Base-by-base conservation (phyloP, 1,140 invertebrate species). In the Musca vetustissima region DNA sequence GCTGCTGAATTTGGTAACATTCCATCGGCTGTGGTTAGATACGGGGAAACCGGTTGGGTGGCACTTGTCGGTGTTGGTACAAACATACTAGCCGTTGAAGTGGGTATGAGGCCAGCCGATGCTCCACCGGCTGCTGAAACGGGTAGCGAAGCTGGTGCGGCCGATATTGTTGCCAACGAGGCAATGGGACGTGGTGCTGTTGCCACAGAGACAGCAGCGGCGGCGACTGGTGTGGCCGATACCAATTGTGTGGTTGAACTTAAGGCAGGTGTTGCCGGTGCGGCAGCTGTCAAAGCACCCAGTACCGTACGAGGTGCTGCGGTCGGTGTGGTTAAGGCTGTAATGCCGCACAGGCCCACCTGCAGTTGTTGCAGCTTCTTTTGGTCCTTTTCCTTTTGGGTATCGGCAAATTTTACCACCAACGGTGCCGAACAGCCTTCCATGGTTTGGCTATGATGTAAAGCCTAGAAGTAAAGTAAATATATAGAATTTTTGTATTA, bases 391-490 rank as follows among this genome's bases (percentile, higher is more conserved):
- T 99, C 97, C 83, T 98, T 98, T 83, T 98, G 96, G 50, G 97
- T 98, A 82, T 99, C 97, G 28, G 97, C 98, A 84, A 99, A 98
- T 84, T 99, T 99, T 9, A 99, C 97, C 21, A 99, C 97, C 70
- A 99, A 84, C 13, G 97, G 97, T 71, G 96, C 96, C 64, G 94
- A 96, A 83, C 97, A 99, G 22, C 95, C 96, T 86, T 99, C 97
- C 96, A 98, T 98, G 70, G 96, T 99, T 84, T 96, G 94, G 76
- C 96, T 98, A 85, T 98, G 97, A 86, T 99, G 96, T 84, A 98
- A 91, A 73, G 91, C 88, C 89, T 88, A 82, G 9, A 67, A 64
- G 21, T 43, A 24, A 25, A 55, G 53, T 4, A 57, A 17, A 57
- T 24, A 13, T 43, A 11, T 4, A 11, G 11, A 43, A 43, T 43